Evolutionary conservation across 2,888 invertebrate genomes (phyloP), one percentile per base, ranked within the genome.

Genomic region (Dascillus cervinus): DNA sequence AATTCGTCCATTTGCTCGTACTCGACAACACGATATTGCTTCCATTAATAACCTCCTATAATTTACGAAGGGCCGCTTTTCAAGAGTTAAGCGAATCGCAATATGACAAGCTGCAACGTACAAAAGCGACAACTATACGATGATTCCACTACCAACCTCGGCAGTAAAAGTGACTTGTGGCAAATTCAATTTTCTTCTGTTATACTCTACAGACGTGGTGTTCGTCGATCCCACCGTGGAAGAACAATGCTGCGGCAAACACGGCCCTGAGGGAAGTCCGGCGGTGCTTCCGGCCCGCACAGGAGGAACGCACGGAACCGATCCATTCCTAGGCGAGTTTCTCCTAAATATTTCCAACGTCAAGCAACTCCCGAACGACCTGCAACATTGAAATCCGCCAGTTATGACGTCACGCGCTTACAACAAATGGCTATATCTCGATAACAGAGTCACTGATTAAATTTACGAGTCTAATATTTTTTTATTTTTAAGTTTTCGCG

Each of bases 101-200:
- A n/a, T n/a, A n/a, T n/a, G n/a, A n/a, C n/a, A n/a, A n/a, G n/a
- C n/a, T n/a, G n/a, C n/a, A n/a, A 8, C 17, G 4, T 17, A 17
- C 17, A 17, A 17, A 4, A 17, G 4, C 17, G 17, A 17, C 17
- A 22, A 31, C 13, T 69, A 87, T 51, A 88, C 87, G 54, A 88
- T 77, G 53, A 88, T 82, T 41, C 87, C 87, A 53, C 77, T 82
- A 83, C 88, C 87, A 77, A 89, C 88, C 88, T 89, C 88, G 64
- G 84, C 82, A 59, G 79, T 86, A 68, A 88, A 88, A 29, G 88
- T 84, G 60, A 89, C 85, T 70, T 84, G 84, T 11, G 84, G 83
- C 52, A 84, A 67, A 51, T 82, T 75, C 11, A 83, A 69, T 53
- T 80, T 76, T 62, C 79, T 72, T 52, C 76, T 63, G 47, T 62